Conservation (phyloP, 2,888 invertebrate species). For the Hedychridium roseum region DNA sequence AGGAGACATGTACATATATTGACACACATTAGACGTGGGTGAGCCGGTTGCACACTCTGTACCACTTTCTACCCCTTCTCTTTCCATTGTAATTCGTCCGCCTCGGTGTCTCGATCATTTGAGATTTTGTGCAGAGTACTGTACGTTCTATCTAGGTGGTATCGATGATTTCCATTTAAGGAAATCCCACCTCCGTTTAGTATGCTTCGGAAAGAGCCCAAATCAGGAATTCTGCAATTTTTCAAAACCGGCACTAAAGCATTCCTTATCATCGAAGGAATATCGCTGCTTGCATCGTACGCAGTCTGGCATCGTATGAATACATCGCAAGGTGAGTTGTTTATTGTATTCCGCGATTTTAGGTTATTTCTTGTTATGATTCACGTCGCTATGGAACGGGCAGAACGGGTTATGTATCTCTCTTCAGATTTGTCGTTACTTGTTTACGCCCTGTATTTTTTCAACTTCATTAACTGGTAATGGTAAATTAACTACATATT, state of each 20-base stretch:
- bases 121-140: constrained; percentile 40
- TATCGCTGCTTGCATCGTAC: constrained; percentile 70
- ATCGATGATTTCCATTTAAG: constrained; percentile 61
- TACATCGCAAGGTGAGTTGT: constrained; percentile 72
- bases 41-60: constrained; percentile 13
- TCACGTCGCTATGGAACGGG: constrained; percentile 2
- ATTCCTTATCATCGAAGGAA: constrained; percentile 70
- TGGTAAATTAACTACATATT: no score
- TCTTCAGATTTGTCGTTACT: no score
- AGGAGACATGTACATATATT: no score
- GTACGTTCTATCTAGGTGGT: constrained; percentile 40
- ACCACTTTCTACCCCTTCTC: constrained; percentile 7
- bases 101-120: constrained; percentile 42
- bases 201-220: constrained; percentile 76
- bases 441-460: no score
- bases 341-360: constrained; percentile 13
- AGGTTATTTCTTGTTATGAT: constrained; percentile 26
- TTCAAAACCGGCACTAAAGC: constrained; percentile 59
- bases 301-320: constrained; percentile 75
- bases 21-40: no score
- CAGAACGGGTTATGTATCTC: no score
- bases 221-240: constrained; percentile 66
- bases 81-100: constrained; percentile 33
- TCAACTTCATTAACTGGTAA: no score
- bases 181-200: constrained; percentile 47